phyloP scores from a whole-genome alignment of 2,888 invertebrate genomes.

The Parthenolecanium corni region DNA sequence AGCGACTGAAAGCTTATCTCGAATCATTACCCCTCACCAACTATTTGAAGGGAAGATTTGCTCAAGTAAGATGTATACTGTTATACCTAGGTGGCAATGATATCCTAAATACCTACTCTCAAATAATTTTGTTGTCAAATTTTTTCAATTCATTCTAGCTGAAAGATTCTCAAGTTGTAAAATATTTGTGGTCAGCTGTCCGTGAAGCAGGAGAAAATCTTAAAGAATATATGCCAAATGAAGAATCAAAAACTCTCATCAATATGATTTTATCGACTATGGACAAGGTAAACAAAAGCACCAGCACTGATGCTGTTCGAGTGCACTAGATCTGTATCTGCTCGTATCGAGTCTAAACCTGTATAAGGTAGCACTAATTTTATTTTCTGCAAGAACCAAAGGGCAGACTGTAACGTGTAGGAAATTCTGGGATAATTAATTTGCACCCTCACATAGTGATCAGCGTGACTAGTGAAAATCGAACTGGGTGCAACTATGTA shows the following conservation, averaged over 20 bases:
- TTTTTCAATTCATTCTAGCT: not conserved
- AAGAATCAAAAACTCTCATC: conserved; percentile 12
- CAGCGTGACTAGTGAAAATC: too few relatives aligned
- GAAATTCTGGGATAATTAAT: too few relatives aligned
- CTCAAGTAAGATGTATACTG: not conserved
- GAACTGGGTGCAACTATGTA: too few relatives aligned
- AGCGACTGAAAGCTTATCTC: conserved; percentile 1
- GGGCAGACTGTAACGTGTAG: too few relatives aligned
- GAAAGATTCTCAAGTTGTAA: conserved; percentile 8
- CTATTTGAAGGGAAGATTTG: conserved; percentile 3
- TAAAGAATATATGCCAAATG: conserved; percentile 12
- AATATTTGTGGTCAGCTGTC: conserved; percentile 9
- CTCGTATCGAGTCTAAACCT: too few relatives aligned
- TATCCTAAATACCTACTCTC: too few relatives aligned
- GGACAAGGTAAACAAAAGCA: conserved; percentile 5
- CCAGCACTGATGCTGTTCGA: too few relatives aligned
- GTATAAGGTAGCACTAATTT: not conserved
- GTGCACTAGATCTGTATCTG: too few relatives aligned
- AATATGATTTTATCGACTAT: not conserved
- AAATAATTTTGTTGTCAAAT: not conserved
- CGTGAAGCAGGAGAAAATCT: not conserved
- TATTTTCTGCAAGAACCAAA: not conserved
- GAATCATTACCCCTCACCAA: conserved; percentile 7
- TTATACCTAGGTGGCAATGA: not conserved
- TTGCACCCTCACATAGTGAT: too few relatives aligned